Percentiles rank a stretch among this genome's conserved stretches.
Evolutionary conservation across 2,888 invertebrate genomes (phyloP).

Genomic region (Tubulanus polymorphus): DNA sequence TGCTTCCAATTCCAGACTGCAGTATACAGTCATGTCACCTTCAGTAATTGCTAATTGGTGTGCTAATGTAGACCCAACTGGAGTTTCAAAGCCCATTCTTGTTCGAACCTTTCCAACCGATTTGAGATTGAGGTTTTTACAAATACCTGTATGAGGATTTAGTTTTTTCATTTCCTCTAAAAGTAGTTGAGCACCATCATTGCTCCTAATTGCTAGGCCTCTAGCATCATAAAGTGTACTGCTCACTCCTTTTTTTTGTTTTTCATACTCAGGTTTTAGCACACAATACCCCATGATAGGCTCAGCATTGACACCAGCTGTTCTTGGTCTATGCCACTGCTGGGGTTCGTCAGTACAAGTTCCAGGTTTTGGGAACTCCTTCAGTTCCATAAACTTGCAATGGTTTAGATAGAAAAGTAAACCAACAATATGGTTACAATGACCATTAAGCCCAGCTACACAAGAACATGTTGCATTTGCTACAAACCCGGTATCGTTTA

Average conservation of each 20-base stretch:
- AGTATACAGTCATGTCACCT: background rate
- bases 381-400: background rate
- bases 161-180: too few relatives aligned
- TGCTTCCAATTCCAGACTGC: background rate
- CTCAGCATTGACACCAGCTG: background rate
- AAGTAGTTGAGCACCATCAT: too few relatives aligned
- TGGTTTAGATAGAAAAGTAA: background rate
- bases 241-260: too few relatives aligned
- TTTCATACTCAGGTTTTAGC: background rate
- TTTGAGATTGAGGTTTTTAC: background rate
- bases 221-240: too few relatives aligned
- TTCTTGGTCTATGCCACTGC: conserved; percentile 1
- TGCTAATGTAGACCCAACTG: background rate
- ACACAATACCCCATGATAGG: background rate
- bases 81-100: background rate
- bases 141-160: background rate
- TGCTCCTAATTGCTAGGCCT: too few relatives aligned
- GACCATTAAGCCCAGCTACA: background rate
- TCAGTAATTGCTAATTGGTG: background rate
- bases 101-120: background rate
- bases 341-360: background rate
- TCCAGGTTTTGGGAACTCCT: background rate
- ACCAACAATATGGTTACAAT: background rate
- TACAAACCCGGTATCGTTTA: background rate
- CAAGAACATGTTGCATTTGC: background rate